Percentiles rank a stretch among this genome's conserved stretches.
Evolutionary conservation across 2,888 invertebrate genomes (phyloP).

Genomic region (Eueremaeus valkanovi): DNA sequence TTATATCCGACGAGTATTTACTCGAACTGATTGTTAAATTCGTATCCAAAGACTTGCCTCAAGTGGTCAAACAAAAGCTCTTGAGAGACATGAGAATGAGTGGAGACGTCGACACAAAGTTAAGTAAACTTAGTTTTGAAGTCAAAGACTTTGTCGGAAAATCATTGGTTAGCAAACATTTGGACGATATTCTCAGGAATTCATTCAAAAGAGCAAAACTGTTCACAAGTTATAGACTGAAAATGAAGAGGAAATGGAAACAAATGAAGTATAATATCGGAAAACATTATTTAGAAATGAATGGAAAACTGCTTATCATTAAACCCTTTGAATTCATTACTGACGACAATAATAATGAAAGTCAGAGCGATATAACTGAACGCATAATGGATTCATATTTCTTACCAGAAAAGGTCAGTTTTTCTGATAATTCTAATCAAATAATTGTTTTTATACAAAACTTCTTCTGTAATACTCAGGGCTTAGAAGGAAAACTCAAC

Average conservation of each 20-base stretch:
- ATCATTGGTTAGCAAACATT: neutral
- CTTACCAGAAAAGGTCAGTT: neutral
- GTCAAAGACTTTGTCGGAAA: constrained; percentile 13
- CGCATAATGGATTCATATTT: neutral
- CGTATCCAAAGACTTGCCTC: neutral
- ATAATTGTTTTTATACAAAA: neutral
- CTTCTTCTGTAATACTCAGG: neutral
- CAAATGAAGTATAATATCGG: neutral
- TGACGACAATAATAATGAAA: neutral
- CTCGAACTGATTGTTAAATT: neutral
- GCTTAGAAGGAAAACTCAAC: neutral
- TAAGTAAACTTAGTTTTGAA: neutral
- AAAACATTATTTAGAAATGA: neutral
- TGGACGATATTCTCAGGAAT: constrained; percentile 13
- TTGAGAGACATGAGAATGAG: neutral
- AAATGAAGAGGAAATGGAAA: neutral
- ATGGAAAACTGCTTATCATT: neutral
- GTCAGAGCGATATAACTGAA: neutral
- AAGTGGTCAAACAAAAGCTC: neutral
- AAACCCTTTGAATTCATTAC: neutral
- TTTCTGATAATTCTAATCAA: neutral
- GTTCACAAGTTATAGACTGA: neutral
- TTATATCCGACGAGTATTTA: neutral
- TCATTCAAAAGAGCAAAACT: constrained; percentile 1
- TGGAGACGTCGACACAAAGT: neutral